Evolutionary conservation across 2,113 vertebrate species (phyloP).

Genomic region (Cygnus buccinator): DNA sequence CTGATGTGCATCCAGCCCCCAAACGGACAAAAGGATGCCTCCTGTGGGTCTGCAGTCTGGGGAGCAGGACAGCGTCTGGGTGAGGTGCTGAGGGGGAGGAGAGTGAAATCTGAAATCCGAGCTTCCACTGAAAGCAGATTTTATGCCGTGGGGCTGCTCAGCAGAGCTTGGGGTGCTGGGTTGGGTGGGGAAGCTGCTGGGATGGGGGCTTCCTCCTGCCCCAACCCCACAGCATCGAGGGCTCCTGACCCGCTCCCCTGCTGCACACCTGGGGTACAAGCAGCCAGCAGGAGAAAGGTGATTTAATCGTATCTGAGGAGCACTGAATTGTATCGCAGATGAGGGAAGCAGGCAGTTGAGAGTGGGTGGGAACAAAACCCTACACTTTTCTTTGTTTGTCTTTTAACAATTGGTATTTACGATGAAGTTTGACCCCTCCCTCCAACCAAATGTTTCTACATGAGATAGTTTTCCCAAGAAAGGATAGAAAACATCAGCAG

Average conservation of each 20-base stretch:
- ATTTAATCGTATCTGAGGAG: not conserved
- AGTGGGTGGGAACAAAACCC: not conserved
- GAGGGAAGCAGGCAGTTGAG: not conserved
- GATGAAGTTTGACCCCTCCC: not conserved
- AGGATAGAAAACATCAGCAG: not conserved
- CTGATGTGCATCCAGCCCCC: not conserved
- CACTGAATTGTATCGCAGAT: not conserved
- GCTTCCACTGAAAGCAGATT: not conserved
- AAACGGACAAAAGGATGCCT: not conserved
- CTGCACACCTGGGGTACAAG: fast-evolving
- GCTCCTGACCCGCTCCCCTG: not conserved
- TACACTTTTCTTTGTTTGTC: not conserved
- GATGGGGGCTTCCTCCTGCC: not conserved
- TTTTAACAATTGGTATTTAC: not conserved
- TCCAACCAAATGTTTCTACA: not conserved
- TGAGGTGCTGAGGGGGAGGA: not conserved
- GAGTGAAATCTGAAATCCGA: not conserved
- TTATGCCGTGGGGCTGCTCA: fast-evolving
- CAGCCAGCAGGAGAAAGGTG: not conserved
- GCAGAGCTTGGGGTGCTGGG: fast-evolving
- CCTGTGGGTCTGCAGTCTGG: not conserved
- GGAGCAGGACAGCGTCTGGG: not conserved
- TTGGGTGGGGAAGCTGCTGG: not conserved
- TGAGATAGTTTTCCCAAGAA: not conserved
- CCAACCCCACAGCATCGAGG: fast-evolving